These are phyloP conservation scores for Drosophila meridiana DNA, from an alignment of 2,888 invertebrate species.

Conservation along the genomic window DNA sequence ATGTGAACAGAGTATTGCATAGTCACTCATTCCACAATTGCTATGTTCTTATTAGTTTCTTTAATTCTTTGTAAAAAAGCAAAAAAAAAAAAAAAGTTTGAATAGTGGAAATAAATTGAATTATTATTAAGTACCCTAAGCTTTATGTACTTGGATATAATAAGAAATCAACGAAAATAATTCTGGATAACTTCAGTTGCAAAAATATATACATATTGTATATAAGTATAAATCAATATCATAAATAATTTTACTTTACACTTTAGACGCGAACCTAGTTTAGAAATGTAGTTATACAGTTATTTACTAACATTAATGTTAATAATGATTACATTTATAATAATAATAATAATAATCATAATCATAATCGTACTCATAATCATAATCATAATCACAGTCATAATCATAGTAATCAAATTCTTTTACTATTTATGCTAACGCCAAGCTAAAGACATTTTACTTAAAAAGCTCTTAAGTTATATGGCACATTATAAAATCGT, in stretches of 20 bases:
- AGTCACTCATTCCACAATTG: background rate
- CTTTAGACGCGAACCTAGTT: too few species aligned
- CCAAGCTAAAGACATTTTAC: background rate
- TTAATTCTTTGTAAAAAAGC: background rate
- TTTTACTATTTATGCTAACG: background rate
- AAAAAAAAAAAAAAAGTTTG: background rate
- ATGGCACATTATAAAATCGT: constrained; percentile 14
- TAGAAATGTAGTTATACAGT: too few species aligned
- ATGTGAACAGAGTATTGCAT: background rate
- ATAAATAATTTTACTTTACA: too few species aligned
- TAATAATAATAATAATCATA: too few species aligned
- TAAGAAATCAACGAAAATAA: background rate
- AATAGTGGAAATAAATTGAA: background rate
- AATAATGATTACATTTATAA: too few species aligned
- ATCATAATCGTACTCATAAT: too few species aligned
- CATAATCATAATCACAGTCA: too few species aligned
- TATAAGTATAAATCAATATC: too few species aligned
- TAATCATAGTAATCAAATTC: too few species aligned
- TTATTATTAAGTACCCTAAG: background rate
- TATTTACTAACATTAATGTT: too few species aligned
- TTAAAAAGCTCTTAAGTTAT: constrained; percentile 8
- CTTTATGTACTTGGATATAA: background rate
- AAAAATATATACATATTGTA: too few species aligned
- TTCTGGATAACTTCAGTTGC: too few species aligned
- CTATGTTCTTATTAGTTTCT: background rate